Evolutionary conservation across 2,113 vertebrate genomes (phyloP).

Genomic region (Pleuronectes platessa): DNA sequence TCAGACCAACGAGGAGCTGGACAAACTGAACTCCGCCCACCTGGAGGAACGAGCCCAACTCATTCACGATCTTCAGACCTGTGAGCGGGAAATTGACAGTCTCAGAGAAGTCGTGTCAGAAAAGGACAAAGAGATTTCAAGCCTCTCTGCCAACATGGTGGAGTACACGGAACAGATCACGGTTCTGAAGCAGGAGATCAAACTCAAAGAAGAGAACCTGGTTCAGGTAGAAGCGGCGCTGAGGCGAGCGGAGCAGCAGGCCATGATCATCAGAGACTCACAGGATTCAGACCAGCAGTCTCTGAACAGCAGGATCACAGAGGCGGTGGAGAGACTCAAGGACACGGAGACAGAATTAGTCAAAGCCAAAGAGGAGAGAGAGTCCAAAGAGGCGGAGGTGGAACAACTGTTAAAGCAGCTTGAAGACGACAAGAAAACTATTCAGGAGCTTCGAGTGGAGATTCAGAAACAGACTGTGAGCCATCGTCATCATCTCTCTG

Average conservation of each 20-base stretch:
- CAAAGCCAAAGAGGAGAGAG: conserved; percentile 71
- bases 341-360: conserved; percentile 77
- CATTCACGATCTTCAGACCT: conserved; percentile 89
- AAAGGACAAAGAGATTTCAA: conserved; percentile 86
- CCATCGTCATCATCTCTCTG: conserved; percentile 77
- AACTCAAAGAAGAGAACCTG: conserved; percentile 85
- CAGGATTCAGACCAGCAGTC: conserved; percentile 84
- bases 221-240: conserved; percentile 80
- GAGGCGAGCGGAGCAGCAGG: conserved; percentile 82
- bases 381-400: conserved; percentile 79
- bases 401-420: conserved; percentile 81
- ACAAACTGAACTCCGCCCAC: conserved; percentile 87
- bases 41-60: conserved; percentile 89
- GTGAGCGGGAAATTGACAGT: conserved; percentile 90
- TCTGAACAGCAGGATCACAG: conserved; percentile 80
- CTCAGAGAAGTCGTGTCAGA: conserved; percentile 86
- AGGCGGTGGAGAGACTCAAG: conserved; percentile 80
- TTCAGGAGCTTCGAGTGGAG: conserved; percentile 82
- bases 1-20: conserved; percentile 91
- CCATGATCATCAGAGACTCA: conserved; percentile 79
- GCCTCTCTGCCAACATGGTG: conserved; percentile 77
- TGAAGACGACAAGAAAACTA: conserved; percentile 76
- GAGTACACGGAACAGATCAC: conserved; percentile 87
- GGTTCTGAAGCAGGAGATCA: conserved; percentile 82
- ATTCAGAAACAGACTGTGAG: conserved; percentile 76